Evolutionary conservation across 2,888 invertebrate species (phyloP), one percentile per base, ranked within the genome.

Genomic region (Pandemis heparana): DNA sequence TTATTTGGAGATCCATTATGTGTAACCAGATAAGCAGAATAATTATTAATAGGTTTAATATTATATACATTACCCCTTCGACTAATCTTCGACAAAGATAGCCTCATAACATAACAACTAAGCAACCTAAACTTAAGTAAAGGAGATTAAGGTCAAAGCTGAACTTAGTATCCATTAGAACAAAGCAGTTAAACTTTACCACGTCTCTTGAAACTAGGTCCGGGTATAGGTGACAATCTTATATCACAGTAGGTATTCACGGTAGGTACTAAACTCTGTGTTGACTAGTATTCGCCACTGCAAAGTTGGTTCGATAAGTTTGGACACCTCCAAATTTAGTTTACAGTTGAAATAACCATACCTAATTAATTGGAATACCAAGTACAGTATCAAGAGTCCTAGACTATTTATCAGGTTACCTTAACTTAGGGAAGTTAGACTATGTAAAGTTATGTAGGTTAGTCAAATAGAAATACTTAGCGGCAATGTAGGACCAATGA

Each of bases 271-370:
- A 61, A 66, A 48, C 66, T 71, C 51, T 12, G 51, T 61, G 66
- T 61, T 66, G 66, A 61, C 51, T 71, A 14, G 43, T 10, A 60
- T 14, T 14, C 32, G 48, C 38, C 60, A 14, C 61, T 38, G 43
- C 60, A 60, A 51, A 41, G 51, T 66, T 61, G 10, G 66, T 66
- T 61, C 64, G 43, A 16, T 38, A 8, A 53, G 18, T 18, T 53
- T 53, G 18, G 18, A 53, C 53, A 61, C 51, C 32, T 61, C 41
- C 38, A 51, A 61, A 51, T 64, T 51, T 61, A 66, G 66, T 71
- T 41, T 32, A 39, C 61, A 53, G 66, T 51, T 66, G 61, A 66
- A 65, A 61, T 53, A 43, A 53, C 67, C 60, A 48, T 71, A 65
- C 71, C 62, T 56, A 16, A 39, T 63, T 68, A 63, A 67, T 72